Percentiles rank a stretch among this genome's conserved stretches.
phyloP scores from a whole-genome alignment of 2,797 vertebrate genomes.

The Phrynocephalus forsythii region DNA sequence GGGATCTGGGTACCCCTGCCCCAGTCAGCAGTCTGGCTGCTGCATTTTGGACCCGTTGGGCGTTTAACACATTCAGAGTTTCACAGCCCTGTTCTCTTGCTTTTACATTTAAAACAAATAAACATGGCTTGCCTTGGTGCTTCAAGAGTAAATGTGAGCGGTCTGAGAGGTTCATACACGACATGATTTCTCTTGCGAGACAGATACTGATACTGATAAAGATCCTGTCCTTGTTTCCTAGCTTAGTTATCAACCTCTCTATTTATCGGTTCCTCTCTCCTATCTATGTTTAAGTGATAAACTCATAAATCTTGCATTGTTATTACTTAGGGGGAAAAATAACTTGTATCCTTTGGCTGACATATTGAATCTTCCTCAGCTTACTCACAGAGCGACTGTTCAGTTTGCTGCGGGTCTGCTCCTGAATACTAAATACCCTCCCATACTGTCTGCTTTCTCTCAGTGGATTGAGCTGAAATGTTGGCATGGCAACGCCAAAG shows the following conservation, averaged over 20 bases:
- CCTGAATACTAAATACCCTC: conserved; percentile 79
- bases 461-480: conserved; percentile 72
- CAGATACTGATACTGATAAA: background rate
- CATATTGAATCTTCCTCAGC: conserved; percentile 55
- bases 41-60: no score
- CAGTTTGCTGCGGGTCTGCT: conserved; percentile 62
- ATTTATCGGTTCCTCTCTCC: no score
- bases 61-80: background rate
- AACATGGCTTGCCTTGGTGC: background rate
- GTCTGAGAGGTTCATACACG: background rate
- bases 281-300: background rate
- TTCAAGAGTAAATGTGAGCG: background rate
- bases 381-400: conserved; percentile 53
- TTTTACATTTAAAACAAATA: background rate
- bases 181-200: background rate
- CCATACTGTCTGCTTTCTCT: conserved; percentile 69
- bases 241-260: background rate
- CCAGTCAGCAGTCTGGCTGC: no score
- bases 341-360: conserved; percentile 61
- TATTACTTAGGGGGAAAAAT: background rate
- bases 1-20: no score
- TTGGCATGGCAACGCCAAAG: conserved; percentile 87
- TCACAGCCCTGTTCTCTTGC: background rate
- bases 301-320: background rate
- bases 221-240: background rate